These are phyloP conservation scores for Aleiodes sp. DNA, from an alignment of 1,140 invertebrate species.

Conservation along the genomic window DNA sequence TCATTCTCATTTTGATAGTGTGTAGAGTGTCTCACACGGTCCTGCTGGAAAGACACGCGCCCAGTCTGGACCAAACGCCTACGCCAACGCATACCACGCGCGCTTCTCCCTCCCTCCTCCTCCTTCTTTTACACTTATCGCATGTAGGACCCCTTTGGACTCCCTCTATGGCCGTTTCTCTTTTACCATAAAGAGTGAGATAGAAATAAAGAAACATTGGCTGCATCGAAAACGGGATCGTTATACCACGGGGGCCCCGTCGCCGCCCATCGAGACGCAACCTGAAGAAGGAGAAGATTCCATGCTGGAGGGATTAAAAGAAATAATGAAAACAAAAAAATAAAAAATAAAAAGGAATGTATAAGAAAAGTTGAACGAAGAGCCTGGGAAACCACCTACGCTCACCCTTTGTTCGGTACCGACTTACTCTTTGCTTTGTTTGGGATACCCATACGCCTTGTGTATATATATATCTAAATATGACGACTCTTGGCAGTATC, in stretches of 20 bases:
- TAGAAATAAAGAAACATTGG: slow-evolving; percentile 37
- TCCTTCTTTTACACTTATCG: slow-evolving; percentile 44
- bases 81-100: slow-evolving; percentile 55
- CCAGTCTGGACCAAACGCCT: slow-evolving; percentile 55
- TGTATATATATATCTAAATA: slow-evolving; percentile 22
- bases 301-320: slow-evolving; percentile 21
- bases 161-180: slow-evolving; percentile 12
- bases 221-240: slow-evolving; percentile 39
- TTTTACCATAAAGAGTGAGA: slow-evolving; percentile 2
- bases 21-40: slow-evolving; percentile 7
- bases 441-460: slow-evolving; percentile 1
- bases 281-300: slow-evolving; percentile 31
- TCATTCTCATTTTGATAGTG: slow-evolving; percentile 14
- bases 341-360: slow-evolving; percentile 15
- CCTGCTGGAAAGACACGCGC: slow-evolving; percentile 48
- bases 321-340: slow-evolving; percentile 15
- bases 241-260: slow-evolving; percentile 36
- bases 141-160: background rate
- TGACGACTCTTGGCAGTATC: slow-evolving; percentile 14
- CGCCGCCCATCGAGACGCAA: slow-evolving; percentile 34
- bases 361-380: slow-evolving; percentile 30
- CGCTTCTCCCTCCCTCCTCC: slow-evolving; percentile 58
- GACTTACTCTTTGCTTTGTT: slow-evolving; percentile 23
- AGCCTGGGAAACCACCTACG: slow-evolving; percentile 47
- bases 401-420: slow-evolving; percentile 32